Conservation (phyloP, 2,113 vertebrate genomes). For the Urocitellus parryii region DNA sequence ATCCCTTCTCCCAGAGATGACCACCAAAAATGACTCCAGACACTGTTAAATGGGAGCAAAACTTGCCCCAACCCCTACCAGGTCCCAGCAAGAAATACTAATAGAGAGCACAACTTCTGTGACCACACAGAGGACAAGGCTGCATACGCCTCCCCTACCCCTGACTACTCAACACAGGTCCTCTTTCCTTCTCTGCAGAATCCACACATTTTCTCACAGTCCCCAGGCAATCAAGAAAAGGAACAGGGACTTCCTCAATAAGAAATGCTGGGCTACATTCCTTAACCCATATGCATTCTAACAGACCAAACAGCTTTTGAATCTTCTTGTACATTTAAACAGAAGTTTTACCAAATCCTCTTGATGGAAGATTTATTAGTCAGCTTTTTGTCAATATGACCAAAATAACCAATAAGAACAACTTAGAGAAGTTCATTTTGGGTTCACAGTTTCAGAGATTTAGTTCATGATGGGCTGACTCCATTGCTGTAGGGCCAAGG, state of each 20-base stretch:
- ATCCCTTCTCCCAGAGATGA: background rate
- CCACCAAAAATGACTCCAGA: background rate
- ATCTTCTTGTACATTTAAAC: background rate
- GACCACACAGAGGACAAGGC: background rate
- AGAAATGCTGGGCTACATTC: background rate
- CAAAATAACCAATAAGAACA: too few relatives aligned
- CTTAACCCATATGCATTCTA: background rate
- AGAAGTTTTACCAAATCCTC: background rate
- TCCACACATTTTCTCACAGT: background rate
- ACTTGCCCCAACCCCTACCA: background rate
- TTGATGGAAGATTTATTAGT: background rate
- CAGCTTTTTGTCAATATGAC: too few relatives aligned
- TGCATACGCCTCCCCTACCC: background rate
- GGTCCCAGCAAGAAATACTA: background rate
- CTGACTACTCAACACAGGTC: background rate
- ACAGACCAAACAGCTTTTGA: background rate
- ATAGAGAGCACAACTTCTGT: accelerated
- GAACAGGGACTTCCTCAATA: background rate
- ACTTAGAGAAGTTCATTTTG: too few relatives aligned
- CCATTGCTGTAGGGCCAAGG: too few relatives aligned
- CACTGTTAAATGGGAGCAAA: background rate
- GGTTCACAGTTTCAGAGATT: too few relatives aligned
- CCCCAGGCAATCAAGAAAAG: background rate
- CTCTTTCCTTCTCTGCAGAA: background rate
- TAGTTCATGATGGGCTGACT: too few relatives aligned